Evolutionary conservation across 2,113 vertebrate species (phyloP).

Genomic region (Oxygymnocypris stewartii): DNA sequence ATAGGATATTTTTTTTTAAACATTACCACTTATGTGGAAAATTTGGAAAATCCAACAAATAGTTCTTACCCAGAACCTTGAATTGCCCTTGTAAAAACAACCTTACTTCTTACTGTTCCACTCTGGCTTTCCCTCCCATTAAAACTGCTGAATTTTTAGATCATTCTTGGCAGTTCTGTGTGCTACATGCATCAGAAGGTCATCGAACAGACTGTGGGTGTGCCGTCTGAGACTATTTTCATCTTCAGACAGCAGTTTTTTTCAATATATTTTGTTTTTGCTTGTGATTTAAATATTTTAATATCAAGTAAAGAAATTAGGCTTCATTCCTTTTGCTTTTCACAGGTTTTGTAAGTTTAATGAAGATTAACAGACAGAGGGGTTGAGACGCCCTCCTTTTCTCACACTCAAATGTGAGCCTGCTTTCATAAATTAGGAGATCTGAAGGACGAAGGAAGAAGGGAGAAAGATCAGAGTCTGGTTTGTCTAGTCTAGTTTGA

Average conservation of each 20-base stretch:
- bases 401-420: background rate
- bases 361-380: conserved; percentile 35
- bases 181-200: background rate
- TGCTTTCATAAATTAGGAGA: conserved; percentile 16
- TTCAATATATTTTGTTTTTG: background rate
- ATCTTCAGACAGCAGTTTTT: background rate
- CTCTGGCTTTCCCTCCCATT: background rate
- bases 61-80: background rate
- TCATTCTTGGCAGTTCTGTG: background rate
- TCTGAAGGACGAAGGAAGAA: conserved; percentile 9
- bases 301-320: background rate
- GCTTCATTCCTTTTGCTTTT: conserved; percentile 8
- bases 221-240: background rate
- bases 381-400: conserved; percentile 21
- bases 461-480: conserved; percentile 36
- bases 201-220: background rate
- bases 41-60: background rate
- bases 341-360: conserved; percentile 11
- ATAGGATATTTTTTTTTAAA: background rate
- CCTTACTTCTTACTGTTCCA: background rate
- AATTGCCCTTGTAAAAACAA: background rate
- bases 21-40: background rate
- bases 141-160: background rate
- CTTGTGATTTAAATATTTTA: conserved; percentile 16
- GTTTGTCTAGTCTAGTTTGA: conserved; percentile 35